Conservation (phyloP, 2,888 invertebrate species). For the Drosophila ezoana region DNA sequence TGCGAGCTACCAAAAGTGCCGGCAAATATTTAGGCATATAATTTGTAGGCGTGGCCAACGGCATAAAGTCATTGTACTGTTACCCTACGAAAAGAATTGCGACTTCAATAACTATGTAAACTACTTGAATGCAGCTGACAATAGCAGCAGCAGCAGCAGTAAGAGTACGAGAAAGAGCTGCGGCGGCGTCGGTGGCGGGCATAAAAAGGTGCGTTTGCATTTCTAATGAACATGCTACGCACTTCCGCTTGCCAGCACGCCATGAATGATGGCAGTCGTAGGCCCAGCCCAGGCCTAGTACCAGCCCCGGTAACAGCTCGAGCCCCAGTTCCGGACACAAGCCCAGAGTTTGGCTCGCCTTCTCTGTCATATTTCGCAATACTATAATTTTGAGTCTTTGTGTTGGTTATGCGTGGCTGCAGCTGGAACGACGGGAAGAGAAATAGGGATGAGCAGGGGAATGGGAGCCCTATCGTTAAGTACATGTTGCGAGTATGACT, state of each 20-base stretch:
- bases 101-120: slow-evolving; percentile 53
- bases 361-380: slow-evolving; percentile 76
- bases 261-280: slow-evolving; percentile 72
- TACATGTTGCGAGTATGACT: slow-evolving; percentile 17
- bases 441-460: not conserved
- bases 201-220: slow-evolving; percentile 82
- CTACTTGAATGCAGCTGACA: slow-evolving; percentile 65
- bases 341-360: slow-evolving; percentile 50
- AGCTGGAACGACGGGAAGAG: slow-evolving; percentile 8
- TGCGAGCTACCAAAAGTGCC: slow-evolving; percentile 70
- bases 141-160: slow-evolving; percentile 21
- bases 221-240: slow-evolving; percentile 83
- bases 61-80: slow-evolving; percentile 54
- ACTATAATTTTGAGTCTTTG: slow-evolving; percentile 64
- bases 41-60: slow-evolving; percentile 70
- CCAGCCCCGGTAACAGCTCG: slow-evolving; percentile 19
- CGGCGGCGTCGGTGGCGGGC: slow-evolving; percentile 19
- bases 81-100: slow-evolving; percentile 30
- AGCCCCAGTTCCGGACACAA: slow-evolving; percentile 18
- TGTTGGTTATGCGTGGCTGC: slow-evolving; percentile 73
- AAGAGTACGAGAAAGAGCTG: not conserved
- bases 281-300: slow-evolving; percentile 29
- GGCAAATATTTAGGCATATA: slow-evolving; percentile 74
- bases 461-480: slow-evolving; percentile 12
- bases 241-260: slow-evolving; percentile 74